phyloP scores from a whole-genome alignment of 2,888 invertebrate genomes.

The Drosophila setosimentum region DNA sequence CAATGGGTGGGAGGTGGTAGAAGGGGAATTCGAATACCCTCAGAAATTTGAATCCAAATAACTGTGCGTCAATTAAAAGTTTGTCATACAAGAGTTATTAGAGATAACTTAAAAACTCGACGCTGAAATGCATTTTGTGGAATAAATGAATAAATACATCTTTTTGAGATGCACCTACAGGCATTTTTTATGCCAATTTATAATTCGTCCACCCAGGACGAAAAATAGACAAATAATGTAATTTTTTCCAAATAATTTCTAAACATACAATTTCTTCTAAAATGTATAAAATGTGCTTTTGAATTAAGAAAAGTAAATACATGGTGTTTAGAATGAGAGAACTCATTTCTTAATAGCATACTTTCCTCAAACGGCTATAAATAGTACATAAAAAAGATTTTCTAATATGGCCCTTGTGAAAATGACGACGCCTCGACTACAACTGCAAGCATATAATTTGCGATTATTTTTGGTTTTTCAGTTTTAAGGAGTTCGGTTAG shows the following conservation, averaged over 20 bases:
- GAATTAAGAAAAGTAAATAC: neutral
- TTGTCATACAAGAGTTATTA: neutral
- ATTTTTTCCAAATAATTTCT: neutral
- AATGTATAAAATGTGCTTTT: too few species aligned
- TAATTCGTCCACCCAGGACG: neutral
- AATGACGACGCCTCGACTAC: slow-evolving; percentile 9
- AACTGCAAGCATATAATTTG: slow-evolving; percentile 36
- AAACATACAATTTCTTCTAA: neutral
- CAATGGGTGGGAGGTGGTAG: neutral
- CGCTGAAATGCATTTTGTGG: neutral
- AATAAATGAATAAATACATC: neutral
- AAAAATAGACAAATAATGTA: neutral
- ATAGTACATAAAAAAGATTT: too few species aligned
- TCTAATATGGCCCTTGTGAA: slow-evolving; percentile 21
- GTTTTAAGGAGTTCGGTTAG: slow-evolving; percentile 10
- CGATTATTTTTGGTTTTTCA: neutral
- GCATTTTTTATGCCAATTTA: neutral
- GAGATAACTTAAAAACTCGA: neutral
- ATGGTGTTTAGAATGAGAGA: neutral
- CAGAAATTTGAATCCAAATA: neutral
- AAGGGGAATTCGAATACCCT: neutral
- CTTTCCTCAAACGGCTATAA: neutral
- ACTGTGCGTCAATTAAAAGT: neutral
- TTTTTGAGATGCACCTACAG: neutral
- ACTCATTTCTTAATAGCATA: neutral